phyloP scores from a whole-genome alignment of 2,888 invertebrate genomes.

The Pseudoips prasinana region DNA sequence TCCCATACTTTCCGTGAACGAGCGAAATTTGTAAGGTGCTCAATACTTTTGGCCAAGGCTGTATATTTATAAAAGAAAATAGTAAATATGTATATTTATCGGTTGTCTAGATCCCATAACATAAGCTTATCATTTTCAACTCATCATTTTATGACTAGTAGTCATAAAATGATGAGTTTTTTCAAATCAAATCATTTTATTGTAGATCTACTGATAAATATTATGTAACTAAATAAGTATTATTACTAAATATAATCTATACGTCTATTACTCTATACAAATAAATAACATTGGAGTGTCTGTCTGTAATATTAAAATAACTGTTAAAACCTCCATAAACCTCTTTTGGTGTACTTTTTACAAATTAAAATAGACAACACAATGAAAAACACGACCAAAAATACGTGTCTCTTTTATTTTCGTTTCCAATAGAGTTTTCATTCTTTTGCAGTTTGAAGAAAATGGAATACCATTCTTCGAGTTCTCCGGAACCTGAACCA shows the following conservation, averaged over 20 bases:
- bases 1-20: slow-evolving; percentile 12
- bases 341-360: slow-evolving; percentile 18
- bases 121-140: slow-evolving; percentile 16
- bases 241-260: slow-evolving; percentile 16
- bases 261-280: slow-evolving; percentile 16
- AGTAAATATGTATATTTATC: slow-evolving; percentile 9
- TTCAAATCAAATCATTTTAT: slow-evolving; percentile 17
- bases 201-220: slow-evolving; percentile 17
- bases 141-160: too few species aligned
- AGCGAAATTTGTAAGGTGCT: slow-evolving; percentile 10
- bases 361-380: slow-evolving; percentile 17
- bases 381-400: slow-evolving; percentile 12
- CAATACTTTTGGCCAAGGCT: slow-evolving; percentile 4
- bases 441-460: slow-evolving; percentile 17
- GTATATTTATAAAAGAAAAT: slow-evolving; percentile 8
- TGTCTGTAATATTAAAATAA: slow-evolving; percentile 11
- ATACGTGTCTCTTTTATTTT: slow-evolving; percentile 14
- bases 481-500: slow-evolving; percentile 20
- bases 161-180: slow-evolving; percentile 18
- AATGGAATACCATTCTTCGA: slow-evolving; percentile 18
- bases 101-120: slow-evolving; percentile 16
- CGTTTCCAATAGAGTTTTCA: slow-evolving; percentile 14
- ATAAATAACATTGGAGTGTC: slow-evolving; percentile 6
- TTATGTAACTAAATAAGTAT: slow-evolving; percentile 17
- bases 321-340: slow-evolving; percentile 18